Percentiles rank a stretch among this genome's conserved stretches.
Evolutionary conservation across 2,113 vertebrate genomes (phyloP).

Genomic region (Calidris pygmaea): DNA sequence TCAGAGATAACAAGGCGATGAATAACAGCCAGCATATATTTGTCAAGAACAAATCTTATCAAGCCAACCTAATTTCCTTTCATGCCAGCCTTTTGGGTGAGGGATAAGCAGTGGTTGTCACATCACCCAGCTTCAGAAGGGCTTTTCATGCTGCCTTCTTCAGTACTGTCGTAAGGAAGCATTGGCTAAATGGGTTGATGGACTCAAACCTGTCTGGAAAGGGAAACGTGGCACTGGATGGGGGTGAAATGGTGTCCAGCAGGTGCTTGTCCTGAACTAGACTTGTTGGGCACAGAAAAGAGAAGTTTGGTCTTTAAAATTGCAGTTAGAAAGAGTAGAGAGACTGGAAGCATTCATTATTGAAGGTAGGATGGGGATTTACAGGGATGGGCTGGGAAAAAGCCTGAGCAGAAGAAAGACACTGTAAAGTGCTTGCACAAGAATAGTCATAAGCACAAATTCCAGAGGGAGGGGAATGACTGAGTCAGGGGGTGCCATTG

Average conservation of each 20-base stretch:
- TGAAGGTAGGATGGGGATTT: background rate
- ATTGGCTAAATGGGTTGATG: background rate
- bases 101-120: background rate
- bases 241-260: background rate
- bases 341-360: background rate
- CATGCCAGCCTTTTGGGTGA: background rate
- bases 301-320: background rate
- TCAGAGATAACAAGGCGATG: conserved; percentile 27
- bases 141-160: background rate
- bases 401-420: background rate
- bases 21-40: conserved; percentile 22
- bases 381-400: background rate
- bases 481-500: background rate
- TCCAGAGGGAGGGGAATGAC: background rate
- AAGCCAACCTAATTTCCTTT: conserved; percentile 55
- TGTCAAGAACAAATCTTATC: conserved; percentile 43
- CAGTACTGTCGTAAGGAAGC: background rate
- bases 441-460: background rate
- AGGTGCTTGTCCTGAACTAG: background rate
- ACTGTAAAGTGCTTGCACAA: background rate
- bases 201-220: background rate
- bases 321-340: background rate
- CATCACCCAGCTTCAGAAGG: background rate
- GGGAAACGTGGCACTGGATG: background rate
- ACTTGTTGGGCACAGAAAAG: background rate